Base-by-base conservation (phyloP, 2,888 invertebrate species). In the Melieria picta region DNA sequence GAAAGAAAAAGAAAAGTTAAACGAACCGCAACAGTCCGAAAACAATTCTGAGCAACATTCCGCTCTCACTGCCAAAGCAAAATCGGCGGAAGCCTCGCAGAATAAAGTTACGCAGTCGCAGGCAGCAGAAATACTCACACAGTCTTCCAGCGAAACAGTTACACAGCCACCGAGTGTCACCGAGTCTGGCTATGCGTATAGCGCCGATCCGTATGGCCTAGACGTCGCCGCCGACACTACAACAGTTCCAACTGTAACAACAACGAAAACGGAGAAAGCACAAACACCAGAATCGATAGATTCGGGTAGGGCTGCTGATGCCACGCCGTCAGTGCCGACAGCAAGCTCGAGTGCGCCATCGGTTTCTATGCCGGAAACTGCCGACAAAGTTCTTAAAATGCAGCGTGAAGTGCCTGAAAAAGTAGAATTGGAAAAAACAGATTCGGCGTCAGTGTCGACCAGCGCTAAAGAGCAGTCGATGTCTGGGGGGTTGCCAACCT, bases 171-270 rank as follows among this genome's bases (percentile, higher is more conserved):
- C 69, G 46, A 11, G 30, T 4, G 61, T 42, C 9, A 65, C 65
- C 30, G 69, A 69, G 63, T 30, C 57, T 56, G 62, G 57, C 58
- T 58, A 61, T 68, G 50, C 43, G 30, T 50, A 70, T 43, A n/a
- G 58, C 10, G 48, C 48, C 58, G 47, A 60, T 65, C 7, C 62
- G 47, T 5, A 60, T 42, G 61, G 48, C 7, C 48, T 42, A 48
- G 13, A 50, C n/a, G 16, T 52, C 6, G 45, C 16, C 13, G 65
- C 57, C 13, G 72, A 69, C 50, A 45, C 65, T 1, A 69, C 69
- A 16, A 72, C 72, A 16, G 48, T 57, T 47, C 63, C 72, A 6
- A 63, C 65, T 46, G 47, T 63, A 6, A 11, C 55, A 45, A 50
- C 62, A 42, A 47, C 50, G n/a, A 5, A 48, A 50, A 67, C 6